Conservation (phyloP, 2,113 vertebrate species). For the Chaetodon trifascialis region DNA sequence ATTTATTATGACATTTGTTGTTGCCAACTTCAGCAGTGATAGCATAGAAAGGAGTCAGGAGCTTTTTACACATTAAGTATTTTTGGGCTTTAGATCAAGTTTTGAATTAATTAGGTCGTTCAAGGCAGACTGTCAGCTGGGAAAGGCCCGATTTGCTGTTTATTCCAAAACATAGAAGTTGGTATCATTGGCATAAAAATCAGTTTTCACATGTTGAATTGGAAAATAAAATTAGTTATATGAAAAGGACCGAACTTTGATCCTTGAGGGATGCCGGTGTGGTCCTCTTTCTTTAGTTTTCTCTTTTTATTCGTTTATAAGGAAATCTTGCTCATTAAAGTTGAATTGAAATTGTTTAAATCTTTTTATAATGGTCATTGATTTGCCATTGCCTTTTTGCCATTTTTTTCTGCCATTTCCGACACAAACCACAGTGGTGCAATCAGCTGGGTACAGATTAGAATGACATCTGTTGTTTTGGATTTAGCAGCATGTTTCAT, state of each 20-base stretch:
- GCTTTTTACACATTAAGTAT: neutral
- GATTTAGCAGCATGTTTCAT: neutral
- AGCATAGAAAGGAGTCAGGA: neutral
- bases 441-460: neutral
- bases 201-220: too few species aligned
- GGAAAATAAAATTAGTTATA: too few species aligned
- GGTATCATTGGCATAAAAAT: neutral
- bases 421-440: neutral
- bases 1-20: neutral
- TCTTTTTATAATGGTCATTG: neutral
- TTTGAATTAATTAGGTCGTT: neutral
- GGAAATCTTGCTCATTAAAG: neutral
- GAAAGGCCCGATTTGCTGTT: neutral
- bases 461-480: neutral
- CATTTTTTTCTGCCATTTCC: neutral
- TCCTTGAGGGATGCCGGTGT: neutral
- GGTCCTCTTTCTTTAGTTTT: too few species aligned
- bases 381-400: neutral
- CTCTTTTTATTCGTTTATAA: neutral
- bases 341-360: neutral
- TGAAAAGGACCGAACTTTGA: neutral
- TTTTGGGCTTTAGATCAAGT: neutral
- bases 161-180: neutral
- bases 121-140: too few species aligned
- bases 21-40: neutral